A percentile compares a stretch with the other conserved stretches of the same genome.
These are phyloP conservation scores for Ceratitis capitata DNA, from an alignment of 1,140 invertebrate species.

Conservation along the genomic window DNA sequence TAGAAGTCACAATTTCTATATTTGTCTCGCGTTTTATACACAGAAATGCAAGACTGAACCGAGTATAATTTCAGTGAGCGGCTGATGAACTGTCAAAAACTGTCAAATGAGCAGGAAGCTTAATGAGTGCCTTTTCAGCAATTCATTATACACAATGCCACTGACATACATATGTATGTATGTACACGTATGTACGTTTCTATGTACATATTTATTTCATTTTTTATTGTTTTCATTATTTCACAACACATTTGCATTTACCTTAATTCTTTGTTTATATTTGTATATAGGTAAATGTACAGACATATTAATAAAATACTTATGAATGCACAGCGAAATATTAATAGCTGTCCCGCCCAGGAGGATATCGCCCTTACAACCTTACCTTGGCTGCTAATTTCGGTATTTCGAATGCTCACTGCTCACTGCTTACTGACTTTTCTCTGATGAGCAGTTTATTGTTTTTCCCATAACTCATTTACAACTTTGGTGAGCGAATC, in stretches of 20 bases:
- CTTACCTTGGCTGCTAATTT: slow-evolving; percentile 36
- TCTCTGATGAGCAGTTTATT: slow-evolving; percentile 46
- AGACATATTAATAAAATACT: slow-evolving; percentile 15
- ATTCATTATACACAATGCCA: not conserved
- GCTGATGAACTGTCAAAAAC: slow-evolving; percentile 25
- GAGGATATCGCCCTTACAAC: slow-evolving; percentile 5
- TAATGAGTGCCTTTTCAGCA: slow-evolving; percentile 28
- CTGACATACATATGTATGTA: not conserved
- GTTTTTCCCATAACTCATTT: slow-evolving; percentile 60
- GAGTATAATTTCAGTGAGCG: not conserved
- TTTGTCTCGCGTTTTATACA: too few species aligned
- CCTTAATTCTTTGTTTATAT: slow-evolving; percentile 6
- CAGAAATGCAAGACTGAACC: not conserved
- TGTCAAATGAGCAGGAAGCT: slow-evolving; percentile 21
- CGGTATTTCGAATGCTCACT: slow-evolving; percentile 17
- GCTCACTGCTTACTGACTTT: slow-evolving; percentile 41
- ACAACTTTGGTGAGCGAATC: slow-evolving; percentile 18
- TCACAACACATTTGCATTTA: slow-evolving; percentile 8
- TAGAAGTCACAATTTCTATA: not conserved
- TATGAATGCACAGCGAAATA: slow-evolving; percentile 43
- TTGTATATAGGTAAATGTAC: too few species aligned
- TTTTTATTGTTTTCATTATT: slow-evolving; percentile 13
- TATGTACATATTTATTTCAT: not conserved
- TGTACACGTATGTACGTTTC: not conserved
- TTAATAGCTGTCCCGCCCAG: slow-evolving; percentile 60